Base-by-base conservation (phyloP, 37 sponge, comb jelly and placozoan species). In the Agelas oroides region DNA sequence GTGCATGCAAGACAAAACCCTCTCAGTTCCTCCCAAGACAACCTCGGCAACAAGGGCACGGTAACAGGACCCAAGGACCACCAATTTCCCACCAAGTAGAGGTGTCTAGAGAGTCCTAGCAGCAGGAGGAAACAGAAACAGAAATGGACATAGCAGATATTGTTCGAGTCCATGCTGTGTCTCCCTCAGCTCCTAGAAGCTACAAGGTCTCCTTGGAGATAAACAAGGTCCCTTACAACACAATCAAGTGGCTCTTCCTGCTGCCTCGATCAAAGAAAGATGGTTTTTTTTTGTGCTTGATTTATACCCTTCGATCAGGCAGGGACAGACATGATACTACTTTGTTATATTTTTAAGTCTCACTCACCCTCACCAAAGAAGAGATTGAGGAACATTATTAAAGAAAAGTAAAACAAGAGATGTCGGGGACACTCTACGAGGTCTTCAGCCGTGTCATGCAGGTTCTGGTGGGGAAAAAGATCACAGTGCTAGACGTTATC, bases 141-240 rank as follows among this genome's bases (percentile, higher is more conserved):
- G n/a, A n/a, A n/a, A n/a, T n/a, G n/a, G n/a, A n/a, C n/a, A n/a
- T n/a, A n/a, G n/a, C n/a, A n/a, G n/a, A n/a, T n/a, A n/a, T n/a
- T n/a, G n/a, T n/a, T n/a, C n/a, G n/a, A n/a, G n/a, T n/a, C n/a
- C n/a, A n/a, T n/a, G n/a, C n/a, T n/a, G n/a, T n/a, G 94, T 30
- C 96, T 99, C 86, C 77, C 96, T n/a, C 86, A 93, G 52, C 86
- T 96, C 1, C 99, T n/a, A n/a, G n/a, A 99, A 60, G 99, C 97
- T 13, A 96, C 94, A 78, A 94, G 97, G 13, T 99, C 86, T 84
- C 95, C 96, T 64, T 99, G n/a, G n/a, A n/a, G n/a, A n/a, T n/a
- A n/a, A n/a, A 95, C 86, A 96, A 94, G 78, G 93, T 99, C 31
- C 92, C 99, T 2, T 93, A 90, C 86, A 75, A 81, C 28, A 83